Conservation (phyloP, 2,113 vertebrate genomes). For the Danionella cerebrum region DNA sequence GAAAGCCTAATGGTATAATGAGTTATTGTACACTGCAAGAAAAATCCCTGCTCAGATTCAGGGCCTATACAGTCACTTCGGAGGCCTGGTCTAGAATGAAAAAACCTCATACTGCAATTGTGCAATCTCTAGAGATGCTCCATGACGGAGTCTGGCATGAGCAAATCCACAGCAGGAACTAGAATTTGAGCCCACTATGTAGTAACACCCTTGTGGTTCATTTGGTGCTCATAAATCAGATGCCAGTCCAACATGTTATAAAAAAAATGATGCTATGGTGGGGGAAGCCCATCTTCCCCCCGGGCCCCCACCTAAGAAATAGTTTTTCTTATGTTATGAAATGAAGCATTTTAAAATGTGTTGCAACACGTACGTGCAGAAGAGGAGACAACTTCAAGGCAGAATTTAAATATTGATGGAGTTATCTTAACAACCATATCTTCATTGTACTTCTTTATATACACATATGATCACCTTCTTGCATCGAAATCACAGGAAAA, state of each 20-base stretch:
- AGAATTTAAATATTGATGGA: too few relatives aligned
- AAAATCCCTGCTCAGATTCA: conserved; percentile 5
- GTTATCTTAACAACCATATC: too few relatives aligned
- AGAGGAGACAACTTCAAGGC: too few relatives aligned
- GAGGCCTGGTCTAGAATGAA: conserved; percentile 6
- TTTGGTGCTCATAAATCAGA: conserved; percentile 11
- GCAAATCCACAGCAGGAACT: not conserved
- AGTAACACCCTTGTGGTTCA: not conserved
- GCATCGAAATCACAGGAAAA: too few relatives aligned
- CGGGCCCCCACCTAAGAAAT: too few relatives aligned
- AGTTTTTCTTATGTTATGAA: too few relatives aligned
- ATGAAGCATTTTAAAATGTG: too few relatives aligned
- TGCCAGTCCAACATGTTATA: not conserved
- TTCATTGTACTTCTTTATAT: too few relatives aligned
- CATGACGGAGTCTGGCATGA: not conserved
- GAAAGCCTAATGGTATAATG: conserved; percentile 19
- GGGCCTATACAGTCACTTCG: conserved; percentile 13
- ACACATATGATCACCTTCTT: too few relatives aligned
- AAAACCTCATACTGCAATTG: conserved; percentile 20
- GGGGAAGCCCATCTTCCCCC: too few relatives aligned
- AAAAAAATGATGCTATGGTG: conserved; percentile 2
- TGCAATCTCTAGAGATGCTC: not conserved
- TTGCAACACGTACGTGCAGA: too few relatives aligned
- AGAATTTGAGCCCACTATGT: not conserved
- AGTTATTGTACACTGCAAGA: not conserved